phyloP scores from a whole-genome alignment of 1,140 invertebrate genomes.

The Diploscapter pachys region DNA sequence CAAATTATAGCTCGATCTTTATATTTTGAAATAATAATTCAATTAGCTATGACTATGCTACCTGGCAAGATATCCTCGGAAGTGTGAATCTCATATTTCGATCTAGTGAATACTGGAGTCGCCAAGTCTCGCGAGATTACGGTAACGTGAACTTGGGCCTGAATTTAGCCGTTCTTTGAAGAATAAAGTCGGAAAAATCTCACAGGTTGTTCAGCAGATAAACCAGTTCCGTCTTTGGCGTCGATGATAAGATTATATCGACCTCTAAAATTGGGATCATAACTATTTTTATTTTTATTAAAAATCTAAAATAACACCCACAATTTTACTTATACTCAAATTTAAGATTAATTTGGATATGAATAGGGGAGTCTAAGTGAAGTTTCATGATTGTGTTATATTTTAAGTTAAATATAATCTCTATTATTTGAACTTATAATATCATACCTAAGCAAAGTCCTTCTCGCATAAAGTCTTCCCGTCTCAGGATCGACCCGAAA shows the following conservation, averaged over 20 bases:
- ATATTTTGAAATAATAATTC: too few relatives aligned
- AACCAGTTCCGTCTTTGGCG: constrained; percentile 15
- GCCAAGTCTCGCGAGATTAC: constrained; percentile 27
- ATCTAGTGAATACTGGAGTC: constrained; percentile 12
- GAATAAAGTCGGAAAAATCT: background rate
- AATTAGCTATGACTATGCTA: background rate
- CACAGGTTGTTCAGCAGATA: constrained; percentile 10
- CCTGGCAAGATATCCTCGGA: constrained; percentile 20
- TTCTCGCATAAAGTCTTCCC: constrained; percentile 26
- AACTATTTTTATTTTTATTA: too few relatives aligned
- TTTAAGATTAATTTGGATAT: too few relatives aligned
- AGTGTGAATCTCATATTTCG: constrained; percentile 8
- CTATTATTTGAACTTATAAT: too few relatives aligned
- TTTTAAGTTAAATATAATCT: too few relatives aligned
- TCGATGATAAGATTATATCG: constrained; percentile 27
- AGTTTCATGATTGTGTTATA: too few relatives aligned
- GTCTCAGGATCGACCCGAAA: constrained; percentile 57
- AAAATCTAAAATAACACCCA: too few relatives aligned
- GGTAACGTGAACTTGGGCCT: constrained; percentile 43
- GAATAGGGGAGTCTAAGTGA: too few relatives aligned
- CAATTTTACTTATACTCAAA: too few relatives aligned
- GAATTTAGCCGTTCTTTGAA: constrained; percentile 34
- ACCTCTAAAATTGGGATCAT: background rate
- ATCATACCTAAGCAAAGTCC: too few relatives aligned
- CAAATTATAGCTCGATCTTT: too few relatives aligned